These are phyloP conservation scores for Drosophila sproati DNA, from an alignment of 1,140 invertebrate genomes.

Conservation along the genomic window DNA sequence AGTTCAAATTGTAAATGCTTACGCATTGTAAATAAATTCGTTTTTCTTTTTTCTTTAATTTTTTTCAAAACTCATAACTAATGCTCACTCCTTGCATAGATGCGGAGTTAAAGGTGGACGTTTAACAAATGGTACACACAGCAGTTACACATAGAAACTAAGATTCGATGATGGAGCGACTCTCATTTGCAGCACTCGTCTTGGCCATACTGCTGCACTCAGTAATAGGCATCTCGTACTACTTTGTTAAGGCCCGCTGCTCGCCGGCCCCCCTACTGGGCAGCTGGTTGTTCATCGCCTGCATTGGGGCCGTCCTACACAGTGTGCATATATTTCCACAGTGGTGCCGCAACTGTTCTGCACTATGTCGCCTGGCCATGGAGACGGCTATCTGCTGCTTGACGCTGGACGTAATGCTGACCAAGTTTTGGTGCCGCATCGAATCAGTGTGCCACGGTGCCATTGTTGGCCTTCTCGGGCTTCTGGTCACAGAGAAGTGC, in stretches of 20 bases:
- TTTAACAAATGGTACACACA: not conserved
- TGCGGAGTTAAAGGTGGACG: not conserved
- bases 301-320: slow-evolving; percentile 54
- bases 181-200: slow-evolving; percentile 43
- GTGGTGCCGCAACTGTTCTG: not conserved
- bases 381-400: slow-evolving; percentile 60
- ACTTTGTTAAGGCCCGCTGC: slow-evolving; percentile 44
- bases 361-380: slow-evolving; percentile 31
- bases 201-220: slow-evolving; percentile 60
- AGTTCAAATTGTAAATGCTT: slow-evolving; percentile 48
- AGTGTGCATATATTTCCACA: slow-evolving; percentile 50
- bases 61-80: slow-evolving; percentile 20
- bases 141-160: not conserved
- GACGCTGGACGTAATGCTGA: slow-evolving; percentile 55
- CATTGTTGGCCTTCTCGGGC: slow-evolving; percentile 54
- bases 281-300: slow-evolving; percentile 63
- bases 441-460: slow-evolving; percentile 59
- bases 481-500: slow-evolving; percentile 40
- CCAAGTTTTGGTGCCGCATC: slow-evolving; percentile 64
- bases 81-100: not conserved
- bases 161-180: slow-evolving; percentile 38
- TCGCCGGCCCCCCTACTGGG: slow-evolving; percentile 49
- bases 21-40: not conserved
- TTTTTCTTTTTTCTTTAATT: not conserved
- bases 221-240: slow-evolving; percentile 67